Evolutionary conservation across 2,888 invertebrate species (phyloP), one percentile per base, ranked within the genome.

Genomic region (Lithosia quadra): DNA sequence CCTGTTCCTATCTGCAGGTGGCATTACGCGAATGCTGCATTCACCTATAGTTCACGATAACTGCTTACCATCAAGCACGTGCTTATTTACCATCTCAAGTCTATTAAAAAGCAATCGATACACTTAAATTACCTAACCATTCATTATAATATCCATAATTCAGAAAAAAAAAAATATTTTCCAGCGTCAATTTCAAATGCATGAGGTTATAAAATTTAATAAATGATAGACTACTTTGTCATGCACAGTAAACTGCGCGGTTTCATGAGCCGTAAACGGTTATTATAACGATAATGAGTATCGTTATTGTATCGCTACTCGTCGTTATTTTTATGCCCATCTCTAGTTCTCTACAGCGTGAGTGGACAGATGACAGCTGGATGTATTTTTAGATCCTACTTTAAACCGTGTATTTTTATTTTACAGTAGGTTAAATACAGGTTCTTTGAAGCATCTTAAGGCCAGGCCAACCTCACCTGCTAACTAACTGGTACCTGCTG

Each of bases 291-390:
- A 72, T 69, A 79, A 78, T 72, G 71, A 68, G 71, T 60, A 78
- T 70, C 60, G 73, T 81, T 74, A 81, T 78, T 69, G 72, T 65
- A 49, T 76, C 78, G 73, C 75, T 79, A 79, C 76, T 71, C 53
- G 28, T 56, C 34, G 49, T 65, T 61, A 65, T 61, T 21, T 33
- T 53, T n/a, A 34, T 10, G 56, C 22, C 60, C n/a, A n/a, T n/a
- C n/a, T n/a, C n/a, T n/a, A n/a, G n/a, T 22, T 56, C 61, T 22
- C 53, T 67, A 8, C n/a, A 34, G 69, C 58, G 63, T 60, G 34
- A 43, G 65, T 64, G 70, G 72, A 68, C 18, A 22, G 10, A 60
- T 78, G 76, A 78, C 74, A 69, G 60, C 64, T 22, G 61, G 63
- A n/a, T 65, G 1, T 72, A 76, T 78, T 76, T 76, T 70, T 71